Base-by-base conservation (phyloP, 2,888 invertebrate species). In the Torymus tubicola region DNA sequence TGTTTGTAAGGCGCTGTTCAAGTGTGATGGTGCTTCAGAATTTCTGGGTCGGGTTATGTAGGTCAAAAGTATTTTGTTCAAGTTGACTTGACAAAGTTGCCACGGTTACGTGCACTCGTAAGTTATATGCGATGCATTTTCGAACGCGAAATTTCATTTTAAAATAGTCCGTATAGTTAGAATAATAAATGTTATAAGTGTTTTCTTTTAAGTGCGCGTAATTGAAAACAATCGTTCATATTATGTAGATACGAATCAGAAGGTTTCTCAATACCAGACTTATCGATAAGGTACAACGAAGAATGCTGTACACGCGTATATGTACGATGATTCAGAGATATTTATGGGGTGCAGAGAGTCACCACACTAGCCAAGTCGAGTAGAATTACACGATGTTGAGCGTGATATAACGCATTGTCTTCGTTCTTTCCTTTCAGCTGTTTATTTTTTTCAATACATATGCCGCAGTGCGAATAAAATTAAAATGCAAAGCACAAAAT, bases 271-370 rank as follows among this genome's bases (percentile, higher is more conserved):
- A 63, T 61, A 53, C 80, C 50, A 60, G 57, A 24, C 60, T 76
- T 21, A 16, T 65, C 77, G 72, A 75, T 82, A 76, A 69, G 72
- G 77, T 79, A 76, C 73, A 70, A 14, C 50, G 58, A 73, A 57
- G 73, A 81, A 79, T 79, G 75, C 63, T 58, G 67, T 78, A 82
- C 42, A 21, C 81, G 82, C 79, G 82, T 75, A 42, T 8, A 31
- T 42, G 8, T 42, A 83, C 87, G 87, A 88, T 88, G 87, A 89
- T 89, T 88, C 89, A 87, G 86, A 86, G 86, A 87, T 88, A 88
- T 88, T 88, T 88, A 88, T 89, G 87, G 86, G 85, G 87, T 86
- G 88, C 84, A 76, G 87, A 88, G 87, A 83, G 85, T 85, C 84
- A 82, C 85, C 82, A 84, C 76, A 84, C 84, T 84, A 84, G 85